Evolutionary conservation across 2,797 vertebrate genomes (phyloP), one percentile per base, ranked within the genome.

Genomic region (Hydrocynus forskahlii): DNA sequence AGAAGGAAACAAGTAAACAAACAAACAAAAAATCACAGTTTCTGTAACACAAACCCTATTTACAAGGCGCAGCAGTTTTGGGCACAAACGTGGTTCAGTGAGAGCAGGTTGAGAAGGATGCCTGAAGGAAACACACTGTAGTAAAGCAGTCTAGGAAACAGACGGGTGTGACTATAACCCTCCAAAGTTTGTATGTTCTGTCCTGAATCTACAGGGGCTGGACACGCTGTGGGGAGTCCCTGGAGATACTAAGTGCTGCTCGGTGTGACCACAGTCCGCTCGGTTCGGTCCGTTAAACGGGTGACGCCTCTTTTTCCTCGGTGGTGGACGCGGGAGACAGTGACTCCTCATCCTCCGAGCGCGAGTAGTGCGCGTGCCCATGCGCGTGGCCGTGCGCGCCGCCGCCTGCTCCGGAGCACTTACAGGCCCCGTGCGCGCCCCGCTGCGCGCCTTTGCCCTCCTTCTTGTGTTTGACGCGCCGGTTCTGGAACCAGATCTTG

Each of bases 401-500:
- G 19, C 35, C 38, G 17, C 17, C 29, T 14, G 68, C 90, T 86
- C 90, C 92, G 13, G 95, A 83, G 93, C 98, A 99, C 90, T 97
- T 98, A 92, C 98, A 99, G 88, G 89, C 93, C 96, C 86, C 97
- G 85, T 96, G 96, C 29, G 91, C 94, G 88, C 93, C 88, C 63
- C 40, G 93, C 83, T 96, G 97, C 0, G 95, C 64, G 84, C 94
- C 94, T 90, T 99, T 99, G 75, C 97, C 97, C 89, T 99, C 98
- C 86, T 99, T 99, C 95, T 99, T 99, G 95, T 99, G 97, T 87
- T 99, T 99, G 86, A 99, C 98, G n/a, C 98, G 92, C 76, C 98
- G 96, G 90, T 99, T 99, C 92, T 99, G 98, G 94, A 99, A 99
- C 98, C 98, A 99, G 89, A 99, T 99, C 91, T 99, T 99, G 87